Evolutionary conservation across 2,797 vertebrate genomes (phyloP).

Genomic region (Sebastes hopkinsi): DNA sequence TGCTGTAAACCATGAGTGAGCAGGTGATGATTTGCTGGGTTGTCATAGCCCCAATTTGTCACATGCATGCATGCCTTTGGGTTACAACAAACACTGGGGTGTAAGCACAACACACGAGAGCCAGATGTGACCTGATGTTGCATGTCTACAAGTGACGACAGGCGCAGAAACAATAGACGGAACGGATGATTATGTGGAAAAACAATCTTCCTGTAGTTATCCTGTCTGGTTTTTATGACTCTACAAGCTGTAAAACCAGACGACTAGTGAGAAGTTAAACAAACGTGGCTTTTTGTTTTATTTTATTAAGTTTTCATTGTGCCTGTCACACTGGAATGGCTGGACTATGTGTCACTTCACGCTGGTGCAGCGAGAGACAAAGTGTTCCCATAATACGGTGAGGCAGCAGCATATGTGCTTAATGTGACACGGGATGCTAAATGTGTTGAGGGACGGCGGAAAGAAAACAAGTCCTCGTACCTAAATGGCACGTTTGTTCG

Average conservation of each 20-base stretch:
- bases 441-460: slow-evolving; percentile 5
- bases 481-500: slow-evolving; percentile 1
- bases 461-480: slow-evolving; percentile 9
- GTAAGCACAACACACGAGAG: slow-evolving; percentile 42
- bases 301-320: not conserved
- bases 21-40: slow-evolving; percentile 25
- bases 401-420: slow-evolving; percentile 22
- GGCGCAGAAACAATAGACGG: slow-evolving; percentile 12
- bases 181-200: not conserved
- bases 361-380: not conserved
- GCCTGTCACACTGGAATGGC: not conserved
- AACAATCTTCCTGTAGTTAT: slow-evolving; percentile 1
- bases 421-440: slow-evolving; percentile 9
- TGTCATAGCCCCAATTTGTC: slow-evolving; percentile 37
- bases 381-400: slow-evolving; percentile 16
- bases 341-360: slow-evolving; percentile 19
- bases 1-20: slow-evolving; percentile 15
- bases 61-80: slow-evolving; percentile 14
- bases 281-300: not conserved
- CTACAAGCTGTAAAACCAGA: not conserved
- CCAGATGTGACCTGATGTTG: slow-evolving; percentile 56
- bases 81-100: slow-evolving; percentile 30
- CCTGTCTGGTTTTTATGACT: not conserved
- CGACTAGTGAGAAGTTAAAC: not conserved
- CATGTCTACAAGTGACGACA: slow-evolving; percentile 30